Evolutionary conservation across 2,888 invertebrate genomes (phyloP), one percentile per base, ranked within the genome.

Genomic region (Tryphoninae sp.): DNA sequence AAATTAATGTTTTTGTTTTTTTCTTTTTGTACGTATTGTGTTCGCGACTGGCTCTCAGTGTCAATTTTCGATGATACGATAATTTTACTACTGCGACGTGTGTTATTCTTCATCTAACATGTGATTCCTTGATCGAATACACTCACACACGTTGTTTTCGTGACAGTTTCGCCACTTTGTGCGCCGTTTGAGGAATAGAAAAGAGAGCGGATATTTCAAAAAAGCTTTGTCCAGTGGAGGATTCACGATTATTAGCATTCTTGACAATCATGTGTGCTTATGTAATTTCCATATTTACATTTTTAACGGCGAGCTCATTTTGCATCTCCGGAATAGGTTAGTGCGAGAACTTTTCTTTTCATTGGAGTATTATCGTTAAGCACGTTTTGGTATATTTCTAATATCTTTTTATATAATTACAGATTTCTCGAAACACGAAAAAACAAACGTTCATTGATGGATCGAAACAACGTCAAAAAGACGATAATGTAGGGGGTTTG

Each of bases 401-500:
- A 33, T 9, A 3, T 53, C 4, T 9, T 16, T 19, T 2, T 2
- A 19, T 53, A 4, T 6, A 62, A 26, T 23, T 9, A 2, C 45
- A 61, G 51, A 53, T 61, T 51, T 53, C 6, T n/a, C 26, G 23
- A 40, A 19, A 45, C 6, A 1, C 6, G 13, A 11, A 59, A 19
- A 73, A 59, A 59, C 22, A n/a, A 45, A 61, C 8, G 23, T 49
- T 16, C 55, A 62, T 9, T 23, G 22, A 65, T 7, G n/a, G 19
- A 40, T 45, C 26, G 23, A 53, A 40, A 53, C 26, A 61, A 65
- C 16, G 0, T 23, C 19, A 51, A n/a, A 64, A 49, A 61, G 65
- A 69, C 61, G 62, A 78, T 87, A 85, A 86, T 75, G 73, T 78
- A 26, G 73, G 26, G 51, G 33, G 40, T 7, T n/a, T 6, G 58